Conservation (phyloP, 53 echinoderm and acorn worm genomes). For the Paracentrotus lividus region DNA sequence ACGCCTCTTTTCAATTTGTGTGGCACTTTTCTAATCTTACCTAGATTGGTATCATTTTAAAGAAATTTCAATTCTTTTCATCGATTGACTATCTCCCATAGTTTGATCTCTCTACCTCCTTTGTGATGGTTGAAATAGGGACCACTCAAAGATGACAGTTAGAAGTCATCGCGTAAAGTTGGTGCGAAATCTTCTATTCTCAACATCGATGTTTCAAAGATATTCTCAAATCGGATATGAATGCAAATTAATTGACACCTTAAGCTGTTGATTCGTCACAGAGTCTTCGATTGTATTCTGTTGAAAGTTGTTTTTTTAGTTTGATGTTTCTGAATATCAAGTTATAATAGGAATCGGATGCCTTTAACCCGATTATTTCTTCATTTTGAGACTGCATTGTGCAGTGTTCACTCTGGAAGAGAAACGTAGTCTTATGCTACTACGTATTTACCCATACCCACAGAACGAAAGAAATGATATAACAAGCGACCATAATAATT, state of each 20-base stretch:
- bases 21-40: constrained; percentile 55
- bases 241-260: constrained; percentile 64
- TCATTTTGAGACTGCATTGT: neutral
- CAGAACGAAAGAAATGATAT: no score
- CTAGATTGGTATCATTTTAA: constrained; percentile 62
- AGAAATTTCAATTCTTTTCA: constrained; percentile 25
- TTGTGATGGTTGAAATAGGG: constrained; percentile 51
- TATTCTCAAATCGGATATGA: constrained; percentile 55
- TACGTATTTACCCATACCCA: neutral
- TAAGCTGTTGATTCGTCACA: constrained; percentile 54
- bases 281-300: constrained; percentile 42
- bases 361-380: constrained; percentile 29
- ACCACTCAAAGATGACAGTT: constrained; percentile 58
- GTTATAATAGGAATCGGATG: constrained; percentile 25
- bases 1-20: neutral
- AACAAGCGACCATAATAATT: no score
- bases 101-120: constrained; percentile 36
- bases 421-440: neutral
- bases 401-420: neutral
- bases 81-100: constrained; percentile 54
- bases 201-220: constrained; percentile 11
- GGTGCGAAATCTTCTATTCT: constrained; percentile 19
- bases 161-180: constrained; percentile 55
- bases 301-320: constrained; percentile 44
- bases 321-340: constrained; percentile 7